Percentiles rank a stretch among this genome's conserved stretches.
phyloP scores from a whole-genome alignment of 1,140 invertebrate genomes.

The Zaprionus taronus region DNA sequence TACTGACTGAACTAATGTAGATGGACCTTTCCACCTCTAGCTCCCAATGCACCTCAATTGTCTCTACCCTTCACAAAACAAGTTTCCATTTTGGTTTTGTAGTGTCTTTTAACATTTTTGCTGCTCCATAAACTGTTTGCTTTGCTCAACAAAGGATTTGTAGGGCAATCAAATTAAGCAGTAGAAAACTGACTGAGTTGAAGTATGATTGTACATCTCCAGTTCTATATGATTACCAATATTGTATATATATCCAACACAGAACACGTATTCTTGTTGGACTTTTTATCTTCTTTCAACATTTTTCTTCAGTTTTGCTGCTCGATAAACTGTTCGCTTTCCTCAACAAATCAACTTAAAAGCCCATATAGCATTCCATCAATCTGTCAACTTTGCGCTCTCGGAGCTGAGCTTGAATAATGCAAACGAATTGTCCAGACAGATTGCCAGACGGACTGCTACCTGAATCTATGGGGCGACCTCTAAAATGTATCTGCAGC shows the following conservation, averaged over 20 bases:
- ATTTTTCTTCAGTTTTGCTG: neutral
- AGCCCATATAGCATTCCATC: conserved; percentile 2
- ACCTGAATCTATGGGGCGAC: conserved; percentile 15
- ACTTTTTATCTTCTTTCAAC: neutral
- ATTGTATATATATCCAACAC: neutral
- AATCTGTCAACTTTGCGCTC: conserved; percentile 15
- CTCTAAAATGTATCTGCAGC: conserved; percentile 30
- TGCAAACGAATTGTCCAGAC: conserved; percentile 9
- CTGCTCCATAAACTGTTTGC: too few species aligned
- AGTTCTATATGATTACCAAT: too few species aligned
- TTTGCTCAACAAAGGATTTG: neutral
- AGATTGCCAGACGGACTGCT: neutral
- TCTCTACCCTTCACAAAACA: too few species aligned
- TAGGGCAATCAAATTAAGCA: neutral
- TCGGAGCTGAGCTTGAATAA: conserved; percentile 16
- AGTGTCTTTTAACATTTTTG: too few species aligned
- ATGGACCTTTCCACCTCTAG: too few species aligned
- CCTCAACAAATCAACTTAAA: neutral
- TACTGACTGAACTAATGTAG: too few species aligned
- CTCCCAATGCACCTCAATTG: too few species aligned
- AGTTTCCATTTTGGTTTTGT: too few species aligned
- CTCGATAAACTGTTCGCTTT: neutral
- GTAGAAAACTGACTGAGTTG: too few species aligned
- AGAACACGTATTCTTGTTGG: neutral
- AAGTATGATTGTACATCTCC: too few species aligned